These are phyloP conservation scores for Cetonia aurata DNA, from an alignment of 2,888 invertebrate species.

Conservation along the genomic window DNA sequence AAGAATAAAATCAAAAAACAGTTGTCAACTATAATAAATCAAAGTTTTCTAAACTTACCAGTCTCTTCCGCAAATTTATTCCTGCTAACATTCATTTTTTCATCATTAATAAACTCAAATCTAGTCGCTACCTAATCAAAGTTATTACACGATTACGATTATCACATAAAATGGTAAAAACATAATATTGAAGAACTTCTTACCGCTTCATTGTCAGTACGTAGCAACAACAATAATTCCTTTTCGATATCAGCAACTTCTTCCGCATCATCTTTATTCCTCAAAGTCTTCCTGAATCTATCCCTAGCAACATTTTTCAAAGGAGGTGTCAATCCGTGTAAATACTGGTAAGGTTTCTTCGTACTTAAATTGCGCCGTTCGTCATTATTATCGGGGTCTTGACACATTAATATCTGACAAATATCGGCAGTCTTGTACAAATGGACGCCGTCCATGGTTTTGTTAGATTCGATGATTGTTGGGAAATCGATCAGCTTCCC, in stretches of 20 bases:
- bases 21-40: neutral
- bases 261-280: conserved; percentile 73
- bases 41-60: conserved; percentile 3
- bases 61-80: conserved; percentile 13
- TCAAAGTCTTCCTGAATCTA: conserved; percentile 74
- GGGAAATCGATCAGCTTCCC: conserved; percentile 75
- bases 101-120: conserved; percentile 50
- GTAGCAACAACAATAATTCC: conserved; percentile 74
- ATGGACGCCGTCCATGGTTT: conserved; percentile 76
- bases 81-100: conserved; percentile 11
- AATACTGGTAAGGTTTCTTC: conserved; percentile 61
- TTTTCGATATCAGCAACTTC: conserved; percentile 78
- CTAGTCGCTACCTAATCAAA: conserved; percentile 52
- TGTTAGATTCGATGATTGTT: conserved; percentile 75
- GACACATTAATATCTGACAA: conserved; percentile 72
- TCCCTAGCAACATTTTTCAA: conserved; percentile 78
- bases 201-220: conserved; percentile 75
- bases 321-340: conserved; percentile 78
- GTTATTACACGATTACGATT: no score
- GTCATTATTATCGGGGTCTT: conserved; percentile 63
- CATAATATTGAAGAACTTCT: conserved; percentile 50
- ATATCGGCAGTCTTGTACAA: conserved; percentile 81
- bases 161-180: neutral
- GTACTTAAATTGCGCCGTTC: conserved; percentile 22
- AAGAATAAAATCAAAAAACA: conserved; percentile 8